phyloP scores from a whole-genome alignment of 2,797 vertebrate genomes.

The Mastacembelus armatus region DNA sequence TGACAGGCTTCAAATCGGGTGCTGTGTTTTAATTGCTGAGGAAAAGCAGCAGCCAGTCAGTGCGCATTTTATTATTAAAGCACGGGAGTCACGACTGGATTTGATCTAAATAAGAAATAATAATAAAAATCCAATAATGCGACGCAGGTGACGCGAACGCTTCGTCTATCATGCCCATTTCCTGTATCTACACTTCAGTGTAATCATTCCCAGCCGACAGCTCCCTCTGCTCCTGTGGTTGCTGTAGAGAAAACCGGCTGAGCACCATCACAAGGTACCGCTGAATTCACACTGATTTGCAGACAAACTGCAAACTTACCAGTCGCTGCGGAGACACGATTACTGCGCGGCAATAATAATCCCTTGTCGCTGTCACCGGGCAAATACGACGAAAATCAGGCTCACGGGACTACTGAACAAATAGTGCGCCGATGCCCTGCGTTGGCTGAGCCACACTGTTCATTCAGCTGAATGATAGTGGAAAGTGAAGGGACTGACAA shows the following conservation, averaged over 20 bases:
- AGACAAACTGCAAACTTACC: conserved; percentile 61
- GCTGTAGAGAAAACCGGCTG: not conserved
- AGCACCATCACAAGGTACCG: conserved; percentile 41
- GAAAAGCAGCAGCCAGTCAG: not conserved
- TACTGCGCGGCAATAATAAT: conserved; percentile 64
- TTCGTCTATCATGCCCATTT: not conserved
- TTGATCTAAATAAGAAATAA: too few species aligned
- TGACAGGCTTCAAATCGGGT: conserved; percentile 7
- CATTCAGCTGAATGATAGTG: conserved; percentile 71
- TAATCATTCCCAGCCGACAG: not conserved
- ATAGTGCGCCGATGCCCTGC: conserved; percentile 42
- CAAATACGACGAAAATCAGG: not conserved
- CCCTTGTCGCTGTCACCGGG: conserved; percentile 65
- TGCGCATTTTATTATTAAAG: not conserved
- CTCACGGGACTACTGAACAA: not conserved
- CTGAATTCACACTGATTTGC: not conserved
- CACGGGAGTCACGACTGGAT: not conserved
- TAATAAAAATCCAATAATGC: too few species aligned
- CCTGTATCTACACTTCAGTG: accelerated
- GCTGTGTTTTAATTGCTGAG: conserved; percentile 20
- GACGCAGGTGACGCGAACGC: not conserved
- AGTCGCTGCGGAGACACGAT: conserved; percentile 62
- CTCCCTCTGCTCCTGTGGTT: conserved; percentile 1
- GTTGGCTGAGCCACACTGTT: conserved; percentile 40
- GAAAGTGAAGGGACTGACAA: conserved; percentile 62